Percentiles rank a stretch among this genome's conserved stretches.
Conservation (phyloP, 2,797 vertebrate species). For the Spea hammondii region DNA sequence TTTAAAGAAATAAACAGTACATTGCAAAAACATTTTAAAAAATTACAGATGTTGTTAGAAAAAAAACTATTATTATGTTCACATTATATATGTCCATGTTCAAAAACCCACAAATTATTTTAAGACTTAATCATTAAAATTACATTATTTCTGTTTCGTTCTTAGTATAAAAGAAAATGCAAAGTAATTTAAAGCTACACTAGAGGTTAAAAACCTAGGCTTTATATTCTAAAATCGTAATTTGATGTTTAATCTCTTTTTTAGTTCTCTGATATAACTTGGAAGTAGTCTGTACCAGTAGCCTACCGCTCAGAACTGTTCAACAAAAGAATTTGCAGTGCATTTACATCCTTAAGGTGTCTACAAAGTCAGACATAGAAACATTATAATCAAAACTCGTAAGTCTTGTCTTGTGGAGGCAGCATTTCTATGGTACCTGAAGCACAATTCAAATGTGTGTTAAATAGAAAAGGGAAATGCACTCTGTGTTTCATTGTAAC, state of each 20-base stretch:
- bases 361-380: background rate
- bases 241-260: too few species aligned
- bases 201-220: too few species aligned
- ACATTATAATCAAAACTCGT: background rate
- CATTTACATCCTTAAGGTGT: background rate
- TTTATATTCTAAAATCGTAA: background rate
- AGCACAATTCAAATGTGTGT: background rate
- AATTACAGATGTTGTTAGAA: too few species aligned
- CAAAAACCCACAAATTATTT: too few species aligned
- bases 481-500: background rate
- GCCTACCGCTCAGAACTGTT: background rate
- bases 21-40: too few species aligned
- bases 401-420: background rate
- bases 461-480: slow-evolving; percentile 2
- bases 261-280: background rate
- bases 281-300: background rate
- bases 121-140: too few species aligned
- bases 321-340: slow-evolving; percentile 4
- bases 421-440: background rate
- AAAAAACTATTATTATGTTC: too few species aligned
- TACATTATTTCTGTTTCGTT: too few species aligned
- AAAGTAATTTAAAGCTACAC: too few species aligned
- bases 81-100: too few species aligned
- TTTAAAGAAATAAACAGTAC: too few species aligned
- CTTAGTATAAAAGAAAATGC: too few species aligned